Base-by-base conservation (phyloP, 2,888 invertebrate species). In the Scaptomyza flava region DNA sequence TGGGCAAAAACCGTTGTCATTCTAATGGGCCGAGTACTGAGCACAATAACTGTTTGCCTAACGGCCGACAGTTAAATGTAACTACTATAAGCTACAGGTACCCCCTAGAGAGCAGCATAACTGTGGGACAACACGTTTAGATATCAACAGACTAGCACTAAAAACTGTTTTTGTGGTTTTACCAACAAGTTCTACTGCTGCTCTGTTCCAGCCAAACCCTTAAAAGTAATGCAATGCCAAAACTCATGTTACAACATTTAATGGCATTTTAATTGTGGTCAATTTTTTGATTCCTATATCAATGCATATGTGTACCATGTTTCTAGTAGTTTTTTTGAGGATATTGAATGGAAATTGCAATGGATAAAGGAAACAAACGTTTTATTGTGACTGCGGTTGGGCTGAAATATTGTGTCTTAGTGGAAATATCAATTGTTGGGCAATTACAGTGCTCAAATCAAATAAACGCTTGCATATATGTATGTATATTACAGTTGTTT, bases 31-130 rank as follows among this genome's bases (percentile, higher is more conserved):
- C 86, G 72, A 81, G 72, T 82, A 81, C 87, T 79, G 69, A 65
- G 72, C 57, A 63, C 83, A 76, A 88, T 82, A 88, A 82, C 82
- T 86, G 78, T 88, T 82, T 88, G 88, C 69, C 86, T 82, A 82
- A 82, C 81, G 83, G 68, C 38, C 71, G 81, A 61, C 81, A 71
- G 82, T 82, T 88, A 82, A 77, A 83, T 82, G 81, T 80, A 82
- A 82, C 88, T 69, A 61, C 83, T 51, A 56, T 79, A 80, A 86
- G 82, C 88, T 80, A 82, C 82, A 82, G 82, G 82, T 82, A 88
- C 60, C 41, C 76, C 74, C 75, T 9, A 54, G 58, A 57, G 67
- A 7, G 33, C n/a, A 33, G 17, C n/a, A n/a, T n/a, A 36, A 45
- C 54, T 38, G 31, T 36, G 33, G 41, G 23, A 20, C 34, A 52